Conservation (phyloP, 2,797 vertebrate genomes). For the Loris lydekkerianus region DNA sequence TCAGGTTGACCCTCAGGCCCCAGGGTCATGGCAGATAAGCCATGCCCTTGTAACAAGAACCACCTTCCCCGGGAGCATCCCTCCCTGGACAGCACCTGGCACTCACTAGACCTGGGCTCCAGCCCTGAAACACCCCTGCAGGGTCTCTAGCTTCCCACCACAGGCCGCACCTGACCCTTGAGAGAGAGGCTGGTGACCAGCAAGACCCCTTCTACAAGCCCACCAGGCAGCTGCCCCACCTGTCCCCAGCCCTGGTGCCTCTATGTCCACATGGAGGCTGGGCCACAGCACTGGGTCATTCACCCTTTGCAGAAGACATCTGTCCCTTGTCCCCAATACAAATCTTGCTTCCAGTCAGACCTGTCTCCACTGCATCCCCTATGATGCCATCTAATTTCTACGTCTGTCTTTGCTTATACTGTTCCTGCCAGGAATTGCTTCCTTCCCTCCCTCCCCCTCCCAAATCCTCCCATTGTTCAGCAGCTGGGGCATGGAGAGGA, state of each 20-base stretch:
- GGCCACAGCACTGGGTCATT: conserved; percentile 62
- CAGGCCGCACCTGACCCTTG: not conserved
- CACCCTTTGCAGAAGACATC: conserved; percentile 91
- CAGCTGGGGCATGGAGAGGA: not conserved
- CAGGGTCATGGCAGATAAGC: not conserved
- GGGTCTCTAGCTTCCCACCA: not conserved
- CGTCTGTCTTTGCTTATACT: not conserved
- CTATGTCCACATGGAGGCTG: not conserved
- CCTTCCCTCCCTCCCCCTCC: not conserved
- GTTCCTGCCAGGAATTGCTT: not conserved
- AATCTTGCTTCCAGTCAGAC: not conserved
- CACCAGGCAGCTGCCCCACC: rapidly evolving
- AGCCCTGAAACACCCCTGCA: not conserved
- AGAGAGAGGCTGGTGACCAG: not conserved
- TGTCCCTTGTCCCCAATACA: not conserved
- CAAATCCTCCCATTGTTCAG: not conserved
- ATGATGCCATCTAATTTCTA: no score
- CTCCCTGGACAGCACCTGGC: not conserved
- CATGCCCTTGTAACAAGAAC: not conserved
- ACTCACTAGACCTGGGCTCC: not conserved
- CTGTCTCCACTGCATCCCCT: not conserved
- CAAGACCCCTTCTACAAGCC: not conserved
- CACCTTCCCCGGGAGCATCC: not conserved
- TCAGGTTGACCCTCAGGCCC: not conserved
- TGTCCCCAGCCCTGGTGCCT: not conserved